These are phyloP conservation scores for Bimastos eiseni DNA, from an alignment of 2,888 invertebrate species.

Conservation along the genomic window DNA sequence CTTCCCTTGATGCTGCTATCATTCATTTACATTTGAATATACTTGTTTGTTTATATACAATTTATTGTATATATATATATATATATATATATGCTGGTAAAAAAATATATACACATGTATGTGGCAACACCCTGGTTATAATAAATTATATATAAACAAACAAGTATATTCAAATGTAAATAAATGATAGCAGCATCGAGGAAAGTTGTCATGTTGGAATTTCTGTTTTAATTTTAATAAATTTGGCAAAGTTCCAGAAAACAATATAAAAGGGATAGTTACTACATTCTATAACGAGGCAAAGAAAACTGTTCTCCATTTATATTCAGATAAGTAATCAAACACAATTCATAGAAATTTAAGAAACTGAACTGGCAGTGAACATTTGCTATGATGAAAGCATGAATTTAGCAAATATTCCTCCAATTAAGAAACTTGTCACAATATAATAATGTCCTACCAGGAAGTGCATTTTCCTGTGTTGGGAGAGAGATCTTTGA, in stretches of 20 bases:
- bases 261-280: too few relatives aligned
- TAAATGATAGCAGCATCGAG: too few relatives aligned
- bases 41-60: background rate
- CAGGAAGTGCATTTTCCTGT: background rate
- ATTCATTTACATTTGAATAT: background rate
- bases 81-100: background rate
- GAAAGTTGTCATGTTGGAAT: too few relatives aligned
- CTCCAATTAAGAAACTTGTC: background rate
- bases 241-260: too few relatives aligned
- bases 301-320: background rate
- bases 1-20: too few relatives aligned
- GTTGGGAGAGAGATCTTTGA: background rate
- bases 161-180: background rate
- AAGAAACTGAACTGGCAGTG: background rate
- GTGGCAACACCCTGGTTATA: background rate
- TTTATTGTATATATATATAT: too few relatives aligned
- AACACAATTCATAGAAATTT: background rate
- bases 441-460: background rate
- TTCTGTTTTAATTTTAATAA: too few relatives aligned
- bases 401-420: slow-evolving; percentile 2
- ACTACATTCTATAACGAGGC: too few relatives aligned
- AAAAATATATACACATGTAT: background rate
- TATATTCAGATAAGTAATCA: background rate
- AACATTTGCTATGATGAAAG: background rate
- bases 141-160: background rate